Percentiles rank a stretch among this genome's conserved stretches.
Conservation (phyloP, 2,797 vertebrate genomes). For the Protonibea diacanthus region DNA sequence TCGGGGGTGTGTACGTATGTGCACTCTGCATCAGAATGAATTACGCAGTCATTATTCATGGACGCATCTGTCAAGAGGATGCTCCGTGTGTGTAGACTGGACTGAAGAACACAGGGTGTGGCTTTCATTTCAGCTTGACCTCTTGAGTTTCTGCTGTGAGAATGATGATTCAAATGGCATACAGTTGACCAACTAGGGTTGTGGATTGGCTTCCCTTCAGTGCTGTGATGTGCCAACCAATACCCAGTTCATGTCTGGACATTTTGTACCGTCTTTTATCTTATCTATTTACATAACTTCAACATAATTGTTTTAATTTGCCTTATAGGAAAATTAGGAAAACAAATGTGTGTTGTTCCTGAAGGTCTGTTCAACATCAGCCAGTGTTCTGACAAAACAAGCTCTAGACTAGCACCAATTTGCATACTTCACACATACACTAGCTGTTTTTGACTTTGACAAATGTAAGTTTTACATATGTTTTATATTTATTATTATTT, state of each 20-base stretch:
- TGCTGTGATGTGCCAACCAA: not conserved
- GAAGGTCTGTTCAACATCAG: not conserved
- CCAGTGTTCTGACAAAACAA: not conserved
- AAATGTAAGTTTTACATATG: too few relatives aligned
- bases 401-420: not conserved
- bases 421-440: too few relatives aligned
- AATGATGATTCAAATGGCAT: not conserved
- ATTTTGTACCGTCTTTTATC: not conserved
- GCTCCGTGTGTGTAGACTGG: conserved; percentile 1
- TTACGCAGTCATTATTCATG: conserved; percentile 59
- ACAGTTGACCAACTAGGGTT: not conserved
- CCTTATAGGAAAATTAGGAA: not conserved
- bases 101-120: conserved; percentile 11
- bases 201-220: not conserved
- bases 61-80: conserved; percentile 25
- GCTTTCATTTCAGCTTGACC: conserved; percentile 12
- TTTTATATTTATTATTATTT: too few relatives aligned
- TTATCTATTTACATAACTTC: too few relatives aligned
- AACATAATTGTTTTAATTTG: not conserved
- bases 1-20: not conserved
- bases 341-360: not conserved
- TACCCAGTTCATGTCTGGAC: not conserved
- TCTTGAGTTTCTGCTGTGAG: conserved; percentile 1
- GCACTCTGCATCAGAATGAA: conserved; percentile 49
- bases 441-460: too few relatives aligned